Base-by-base conservation (phyloP, 2,113 vertebrate species). In the Dendrocopos noguchii region DNA sequence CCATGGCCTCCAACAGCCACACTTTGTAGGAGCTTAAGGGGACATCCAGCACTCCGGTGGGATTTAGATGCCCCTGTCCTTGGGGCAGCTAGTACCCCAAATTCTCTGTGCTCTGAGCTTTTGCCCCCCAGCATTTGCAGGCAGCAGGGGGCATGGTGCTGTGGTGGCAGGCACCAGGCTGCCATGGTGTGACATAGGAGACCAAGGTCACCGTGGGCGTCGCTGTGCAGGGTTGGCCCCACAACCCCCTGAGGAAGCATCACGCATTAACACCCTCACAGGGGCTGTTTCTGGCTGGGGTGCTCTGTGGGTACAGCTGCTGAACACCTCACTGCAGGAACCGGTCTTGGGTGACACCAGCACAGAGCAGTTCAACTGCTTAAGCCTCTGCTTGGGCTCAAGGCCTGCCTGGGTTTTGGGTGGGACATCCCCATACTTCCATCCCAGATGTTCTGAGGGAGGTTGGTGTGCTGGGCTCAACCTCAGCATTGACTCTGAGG, bases 91-190 rank as follows among this genome's bases (percentile, higher is more conserved):
- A 10, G 17, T 33, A n/a, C 15, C 80, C 44, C 16, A 24, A 64
- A 52, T 64, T 63, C 34, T 59, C 33, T 33, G 27, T 4, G 1
- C 27, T 64, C 36, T 1, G 1, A 91, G 61, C 16, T n/a, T 70
- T 77, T 61, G 14, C 36, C 31, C 18, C 28, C 13, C 18, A n/a
- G 11, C 15, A 27, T 53, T 15, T 20, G n/a, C 39, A 42, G 20
- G 11, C 10, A 3, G 22, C 3, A 1, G 0, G 0, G n/a, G 0
- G n/a, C 31, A 18, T 29, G 19, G 25, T 1, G 0, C 27, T 36
- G 80, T 1, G 1, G 25, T 31, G 39, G 42, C 65, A 52, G 64
- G 21, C 14, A 7, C 59, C 14, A 7, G 28, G 16, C 55, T 50
- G 68, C 20, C 2, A 2, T 7, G 42, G 42, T 10, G 16, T 44